A percentile compares a stretch with the other conserved stretches of the same genome.
Conservation (phyloP, 2,888 invertebrate species). For the Cosmopolites sordidus region DNA sequence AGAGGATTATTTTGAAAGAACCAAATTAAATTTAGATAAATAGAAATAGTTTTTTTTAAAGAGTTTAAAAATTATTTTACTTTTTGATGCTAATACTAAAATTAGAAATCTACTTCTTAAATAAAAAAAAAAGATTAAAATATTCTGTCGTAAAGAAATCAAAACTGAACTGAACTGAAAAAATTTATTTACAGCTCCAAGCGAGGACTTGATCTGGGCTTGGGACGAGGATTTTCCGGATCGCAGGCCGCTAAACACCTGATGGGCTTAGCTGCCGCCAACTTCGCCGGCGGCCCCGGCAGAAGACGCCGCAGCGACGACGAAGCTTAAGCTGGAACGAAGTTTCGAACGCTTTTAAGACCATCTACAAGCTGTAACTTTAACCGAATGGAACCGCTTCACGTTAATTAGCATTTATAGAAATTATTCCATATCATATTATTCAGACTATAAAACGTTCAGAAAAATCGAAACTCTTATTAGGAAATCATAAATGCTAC, state of each 20-base stretch:
- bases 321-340: conserved; percentile 31
- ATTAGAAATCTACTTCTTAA: too few species aligned
- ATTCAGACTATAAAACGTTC: too few species aligned
- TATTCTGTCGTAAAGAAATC: too few species aligned
- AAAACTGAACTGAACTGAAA: too few species aligned
- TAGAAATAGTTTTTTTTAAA: too few species aligned
- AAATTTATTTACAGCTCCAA: conserved; percentile 62
- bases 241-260: conserved; percentile 87
- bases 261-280: conserved; percentile 85
- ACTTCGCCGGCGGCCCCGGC: conserved; percentile 84
- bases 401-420: background rate
- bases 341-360: conserved; percentile 5
- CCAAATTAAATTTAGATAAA: too few species aligned
- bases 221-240: conserved; percentile 84
- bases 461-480: too few species aligned
- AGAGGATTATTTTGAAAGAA: too few species aligned
- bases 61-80: too few species aligned
- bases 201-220: conserved; percentile 81
- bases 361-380: conserved; percentile 4
- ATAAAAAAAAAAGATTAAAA: too few species aligned
- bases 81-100: too few species aligned
- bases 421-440: too few species aligned
- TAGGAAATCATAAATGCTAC: background rate
- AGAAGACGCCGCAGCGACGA: conserved; percentile 71
- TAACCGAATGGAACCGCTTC: background rate